Percentiles rank a stretch among this genome's conserved stretches.
Conservation (phyloP, 2,113 vertebrate genomes). For the Oceanites oceanicus region DNA sequence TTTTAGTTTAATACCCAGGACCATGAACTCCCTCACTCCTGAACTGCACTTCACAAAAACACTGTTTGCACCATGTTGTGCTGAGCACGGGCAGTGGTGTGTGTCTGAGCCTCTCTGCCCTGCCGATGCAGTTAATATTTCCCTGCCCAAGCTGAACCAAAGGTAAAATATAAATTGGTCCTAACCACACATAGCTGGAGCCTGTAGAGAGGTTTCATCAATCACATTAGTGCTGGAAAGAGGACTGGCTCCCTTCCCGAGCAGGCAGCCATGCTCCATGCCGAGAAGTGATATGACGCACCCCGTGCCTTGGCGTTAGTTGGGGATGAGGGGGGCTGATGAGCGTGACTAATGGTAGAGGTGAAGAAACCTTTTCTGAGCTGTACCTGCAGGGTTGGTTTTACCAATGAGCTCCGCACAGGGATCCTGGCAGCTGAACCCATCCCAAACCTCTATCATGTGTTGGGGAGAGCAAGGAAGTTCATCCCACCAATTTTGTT, state of each 20-base stretch:
- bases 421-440: background rate
- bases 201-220: background rate
- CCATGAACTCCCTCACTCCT: background rate
- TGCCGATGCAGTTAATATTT: background rate
- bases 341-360: background rate
- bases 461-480: background rate
- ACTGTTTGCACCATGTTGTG: accelerated
- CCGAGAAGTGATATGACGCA: background rate
- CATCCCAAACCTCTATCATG: no score
- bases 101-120: background rate
- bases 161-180: background rate
- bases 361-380: background rate
- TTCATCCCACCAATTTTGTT: background rate
- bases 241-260: background rate
- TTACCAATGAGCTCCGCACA: background rate
- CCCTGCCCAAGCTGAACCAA: background rate
- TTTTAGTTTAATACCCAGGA: background rate
- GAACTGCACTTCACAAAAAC: background rate
- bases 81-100: background rate
- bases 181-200: background rate
- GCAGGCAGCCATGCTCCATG: accelerated
- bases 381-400: background rate
- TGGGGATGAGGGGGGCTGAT: background rate
- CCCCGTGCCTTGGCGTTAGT: background rate
- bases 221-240: background rate